Percentiles rank a stretch among this genome's conserved stretches.
Evolutionary conservation across 2,888 invertebrate species (phyloP).

Genomic region (Nephrotoma guestfalica): DNA sequence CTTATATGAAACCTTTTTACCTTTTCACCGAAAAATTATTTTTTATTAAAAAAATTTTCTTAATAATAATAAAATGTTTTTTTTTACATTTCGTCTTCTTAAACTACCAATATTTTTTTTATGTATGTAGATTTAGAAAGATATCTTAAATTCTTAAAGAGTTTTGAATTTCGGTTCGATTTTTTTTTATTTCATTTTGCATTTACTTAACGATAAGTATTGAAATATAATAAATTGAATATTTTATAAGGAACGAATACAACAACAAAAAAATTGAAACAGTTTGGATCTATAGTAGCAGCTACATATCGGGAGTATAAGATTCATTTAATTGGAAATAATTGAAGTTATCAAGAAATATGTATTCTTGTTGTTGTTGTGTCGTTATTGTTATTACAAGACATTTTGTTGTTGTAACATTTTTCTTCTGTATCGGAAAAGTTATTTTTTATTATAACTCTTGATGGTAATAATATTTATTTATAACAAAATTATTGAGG

Average conservation of each 20-base stretch:
- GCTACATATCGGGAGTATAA: neutral
- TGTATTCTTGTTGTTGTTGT: neutral
- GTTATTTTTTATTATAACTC: neutral
- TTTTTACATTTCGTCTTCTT: neutral
- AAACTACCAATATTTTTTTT: neutral
- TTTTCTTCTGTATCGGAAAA: neutral
- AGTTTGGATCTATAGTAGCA: neutral
- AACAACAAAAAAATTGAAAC: neutral
- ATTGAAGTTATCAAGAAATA: neutral
- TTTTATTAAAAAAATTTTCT: neutral
- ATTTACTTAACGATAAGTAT: neutral
- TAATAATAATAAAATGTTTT: neutral
- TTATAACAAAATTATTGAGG: neutral
- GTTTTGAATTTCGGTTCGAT: neutral
- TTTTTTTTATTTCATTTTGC: neutral
- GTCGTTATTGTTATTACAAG: neutral
- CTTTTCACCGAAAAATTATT: neutral
- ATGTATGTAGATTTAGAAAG: neutral
- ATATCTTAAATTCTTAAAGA: neutral
- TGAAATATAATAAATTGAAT: neutral
- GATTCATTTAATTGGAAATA: neutral
- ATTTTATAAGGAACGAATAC: neutral
- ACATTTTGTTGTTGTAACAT: neutral
- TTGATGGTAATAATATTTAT: neutral
- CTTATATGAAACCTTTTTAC: neutral